These are phyloP conservation scores for Caligus rogercresseyi DNA, from an alignment of 1,140 invertebrate genomes.

Conservation along the genomic window DNA sequence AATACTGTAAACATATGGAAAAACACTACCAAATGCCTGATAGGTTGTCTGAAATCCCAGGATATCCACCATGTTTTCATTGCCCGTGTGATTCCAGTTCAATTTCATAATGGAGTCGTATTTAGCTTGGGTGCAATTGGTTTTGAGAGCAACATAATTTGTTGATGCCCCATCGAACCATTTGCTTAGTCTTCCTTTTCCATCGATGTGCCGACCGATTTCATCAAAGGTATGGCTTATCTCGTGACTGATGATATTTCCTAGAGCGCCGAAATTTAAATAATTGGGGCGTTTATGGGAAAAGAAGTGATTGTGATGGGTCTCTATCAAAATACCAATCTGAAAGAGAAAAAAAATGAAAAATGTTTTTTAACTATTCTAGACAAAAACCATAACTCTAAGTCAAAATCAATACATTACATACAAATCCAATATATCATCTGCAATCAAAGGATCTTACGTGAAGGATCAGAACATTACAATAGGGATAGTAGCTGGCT, in stretches of 20 bases:
- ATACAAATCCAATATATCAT: too few species aligned
- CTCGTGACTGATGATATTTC: neutral
- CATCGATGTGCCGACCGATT: neutral
- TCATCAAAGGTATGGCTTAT: neutral
- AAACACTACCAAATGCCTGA: neutral
- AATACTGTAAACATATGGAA: neutral
- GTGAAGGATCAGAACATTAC: neutral
- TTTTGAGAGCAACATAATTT: neutral
- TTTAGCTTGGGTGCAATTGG: neutral
- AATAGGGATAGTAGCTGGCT: neutral
- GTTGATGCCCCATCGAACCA: neutral
- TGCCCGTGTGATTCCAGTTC: neutral
- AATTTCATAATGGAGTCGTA: neutral
- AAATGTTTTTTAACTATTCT: too few species aligned
- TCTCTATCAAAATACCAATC: neutral
- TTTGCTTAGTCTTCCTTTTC: neutral
- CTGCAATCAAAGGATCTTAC: neutral
- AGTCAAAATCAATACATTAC: too few species aligned
- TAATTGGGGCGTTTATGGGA: neutral
- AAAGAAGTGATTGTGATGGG: neutral
- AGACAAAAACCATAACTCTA: too few species aligned
- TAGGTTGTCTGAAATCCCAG: neutral
- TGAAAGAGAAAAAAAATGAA: neutral
- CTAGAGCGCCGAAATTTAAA: neutral
- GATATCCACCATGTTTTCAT: neutral